These are phyloP conservation scores for Condylura cristata DNA, from an alignment of 2,113 vertebrate species.

Conservation along the genomic window DNA sequence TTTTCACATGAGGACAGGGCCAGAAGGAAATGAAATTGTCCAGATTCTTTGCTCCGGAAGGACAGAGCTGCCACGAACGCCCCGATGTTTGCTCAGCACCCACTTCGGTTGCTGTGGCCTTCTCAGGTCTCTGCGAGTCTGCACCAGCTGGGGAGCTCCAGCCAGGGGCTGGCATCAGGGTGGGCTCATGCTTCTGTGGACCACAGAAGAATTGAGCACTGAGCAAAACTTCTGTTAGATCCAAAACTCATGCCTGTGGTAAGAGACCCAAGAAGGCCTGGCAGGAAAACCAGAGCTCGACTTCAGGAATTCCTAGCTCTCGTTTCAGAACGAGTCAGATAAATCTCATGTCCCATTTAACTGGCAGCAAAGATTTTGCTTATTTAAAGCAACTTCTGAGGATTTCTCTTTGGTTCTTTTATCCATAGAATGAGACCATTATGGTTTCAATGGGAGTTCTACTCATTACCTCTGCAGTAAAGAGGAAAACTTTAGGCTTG, in stretches of 20 bases:
- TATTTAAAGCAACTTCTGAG: conserved; percentile 3
- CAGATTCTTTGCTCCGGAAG: not conserved
- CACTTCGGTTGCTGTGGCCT: not conserved
- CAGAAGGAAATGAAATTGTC: not conserved
- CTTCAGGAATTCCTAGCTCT: conserved; percentile 13
- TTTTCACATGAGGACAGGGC: not conserved
- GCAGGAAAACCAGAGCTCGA: not conserved
- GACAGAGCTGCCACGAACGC: not conserved
- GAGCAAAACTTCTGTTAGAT: not conserved
- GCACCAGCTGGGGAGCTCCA: rapidly evolving
- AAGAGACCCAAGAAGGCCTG: conserved; percentile 37
- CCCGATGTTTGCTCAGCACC: not conserved
- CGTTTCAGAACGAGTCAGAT: not conserved
- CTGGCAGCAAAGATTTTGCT: not conserved
- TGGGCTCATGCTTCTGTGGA: not conserved
- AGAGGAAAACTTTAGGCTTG: not conserved
- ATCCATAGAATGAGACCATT: not conserved
- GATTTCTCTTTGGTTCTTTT: not conserved
- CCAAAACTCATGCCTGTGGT: not conserved
- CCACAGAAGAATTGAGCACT: not conserved
- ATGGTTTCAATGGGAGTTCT: not conserved
- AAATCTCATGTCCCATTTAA: not conserved
- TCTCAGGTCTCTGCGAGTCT: not conserved
- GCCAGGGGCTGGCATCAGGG: rapidly evolving
- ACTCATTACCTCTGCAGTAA: not conserved